Conservation (phyloP, 2,113 vertebrate genomes). For the Onychostoma macrolepis region DNA sequence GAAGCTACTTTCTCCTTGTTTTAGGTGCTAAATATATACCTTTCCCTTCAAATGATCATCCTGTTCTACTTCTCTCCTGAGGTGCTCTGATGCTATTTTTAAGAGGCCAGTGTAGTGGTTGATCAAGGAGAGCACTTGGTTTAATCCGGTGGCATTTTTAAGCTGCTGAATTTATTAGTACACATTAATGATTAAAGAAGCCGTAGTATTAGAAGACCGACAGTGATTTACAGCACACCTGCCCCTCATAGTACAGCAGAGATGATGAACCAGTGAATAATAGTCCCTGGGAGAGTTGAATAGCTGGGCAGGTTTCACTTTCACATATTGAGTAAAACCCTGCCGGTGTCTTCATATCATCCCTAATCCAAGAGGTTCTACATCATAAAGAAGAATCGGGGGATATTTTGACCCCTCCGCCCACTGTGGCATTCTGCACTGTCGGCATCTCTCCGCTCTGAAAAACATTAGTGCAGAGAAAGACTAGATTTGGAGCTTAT, state of each 20-base stretch:
- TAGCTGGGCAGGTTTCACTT: not conserved
- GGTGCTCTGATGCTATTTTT: constrained; percentile 50
- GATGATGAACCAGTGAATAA: not conserved
- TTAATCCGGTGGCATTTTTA: constrained; percentile 27
- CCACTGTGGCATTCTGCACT: constrained; percentile 1
- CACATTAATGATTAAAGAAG: constrained; percentile 54
- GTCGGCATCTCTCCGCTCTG: not conserved
- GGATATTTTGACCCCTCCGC: not conserved
- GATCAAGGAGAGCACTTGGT: constrained; percentile 27
- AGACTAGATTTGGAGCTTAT: constrained; percentile 23
- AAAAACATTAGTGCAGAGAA: not conserved
- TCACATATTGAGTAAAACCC: constrained; percentile 15
- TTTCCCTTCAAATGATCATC: not conserved
- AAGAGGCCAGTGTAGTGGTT: not conserved
- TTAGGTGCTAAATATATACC: constrained; percentile 29
- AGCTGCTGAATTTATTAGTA: constrained; percentile 42
- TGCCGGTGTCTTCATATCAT: not conserved
- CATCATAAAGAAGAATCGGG: not conserved
- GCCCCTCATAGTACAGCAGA: constrained; percentile 19
- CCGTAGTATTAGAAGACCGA: constrained; percentile 23
- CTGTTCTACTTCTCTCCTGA: not conserved
- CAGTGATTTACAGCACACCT: constrained; percentile 41
- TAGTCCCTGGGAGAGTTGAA: not conserved
- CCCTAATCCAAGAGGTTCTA: constrained; percentile 15
- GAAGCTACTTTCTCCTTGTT: not conserved